Evolutionary conservation across 92 coral and sea anemone species (phyloP).

Genomic region (Porites evermanni): DNA sequence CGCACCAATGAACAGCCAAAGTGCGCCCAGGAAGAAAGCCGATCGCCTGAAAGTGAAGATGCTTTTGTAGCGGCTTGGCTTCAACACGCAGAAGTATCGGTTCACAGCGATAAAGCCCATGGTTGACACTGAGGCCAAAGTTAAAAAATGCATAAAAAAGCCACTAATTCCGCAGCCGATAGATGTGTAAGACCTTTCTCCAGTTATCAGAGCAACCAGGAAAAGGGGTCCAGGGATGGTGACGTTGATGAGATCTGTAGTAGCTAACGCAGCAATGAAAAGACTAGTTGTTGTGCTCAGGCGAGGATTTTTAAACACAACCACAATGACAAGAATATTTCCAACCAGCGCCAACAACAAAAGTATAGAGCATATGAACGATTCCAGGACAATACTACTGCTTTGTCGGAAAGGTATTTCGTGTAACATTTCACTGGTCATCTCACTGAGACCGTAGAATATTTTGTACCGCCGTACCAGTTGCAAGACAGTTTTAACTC

Average conservation of each 20-base stretch:
- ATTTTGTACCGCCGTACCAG: not conserved
- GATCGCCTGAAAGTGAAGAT: slow-evolving; percentile 29
- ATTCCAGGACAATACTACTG: not conserved
- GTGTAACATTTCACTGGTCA: not conserved
- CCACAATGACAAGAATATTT: slow-evolving; percentile 46
- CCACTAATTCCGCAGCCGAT: slow-evolving; percentile 47
- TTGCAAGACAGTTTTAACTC: not conserved
- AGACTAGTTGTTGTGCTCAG: slow-evolving; percentile 51
- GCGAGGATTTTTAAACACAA: slow-evolving; percentile 52
- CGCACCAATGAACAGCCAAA: slow-evolving; percentile 2
- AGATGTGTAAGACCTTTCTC: slow-evolving; percentile 44
- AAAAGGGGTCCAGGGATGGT: slow-evolving; percentile 45
- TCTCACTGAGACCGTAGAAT: no score
- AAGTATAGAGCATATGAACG: slow-evolving; percentile 12
- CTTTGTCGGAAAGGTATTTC: not conserved
- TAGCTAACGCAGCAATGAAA: slow-evolving; percentile 49
- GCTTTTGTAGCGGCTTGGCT: slow-evolving; percentile 49
- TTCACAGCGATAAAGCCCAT: slow-evolving; percentile 53
- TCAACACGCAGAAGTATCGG: slow-evolving; percentile 64
- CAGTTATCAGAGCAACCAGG: slow-evolving; percentile 46
- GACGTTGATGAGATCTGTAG: slow-evolving; percentile 43
- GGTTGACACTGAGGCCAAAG: slow-evolving; percentile 36
- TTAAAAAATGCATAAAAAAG: slow-evolving; percentile 27
- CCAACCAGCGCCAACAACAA: slow-evolving; percentile 45
- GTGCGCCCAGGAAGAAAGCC: slow-evolving; percentile 9